Evolutionary conservation across 2,888 invertebrate species (phyloP).

Genomic region (Conomelus anceps): DNA sequence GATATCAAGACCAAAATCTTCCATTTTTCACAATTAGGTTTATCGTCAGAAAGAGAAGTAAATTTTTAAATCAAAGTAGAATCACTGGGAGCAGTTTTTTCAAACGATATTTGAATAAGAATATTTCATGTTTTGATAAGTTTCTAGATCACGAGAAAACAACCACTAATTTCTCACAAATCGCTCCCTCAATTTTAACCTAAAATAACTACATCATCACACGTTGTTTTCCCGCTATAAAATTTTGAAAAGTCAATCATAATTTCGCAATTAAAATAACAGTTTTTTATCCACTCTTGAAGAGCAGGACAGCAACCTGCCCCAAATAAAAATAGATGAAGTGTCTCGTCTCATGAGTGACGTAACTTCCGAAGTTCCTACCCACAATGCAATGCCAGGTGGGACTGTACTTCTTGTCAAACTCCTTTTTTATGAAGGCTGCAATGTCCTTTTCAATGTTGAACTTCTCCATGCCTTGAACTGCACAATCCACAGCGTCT

Average conservation of each 20-base stretch:
- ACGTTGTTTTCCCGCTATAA: too few relatives aligned
- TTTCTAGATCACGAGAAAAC: too few relatives aligned
- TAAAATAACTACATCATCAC: too few relatives aligned
- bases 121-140: too few relatives aligned
- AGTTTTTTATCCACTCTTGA: conserved; percentile 88
- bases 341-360: conserved; percentile 98
- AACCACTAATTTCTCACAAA: too few relatives aligned
- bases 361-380: conserved; percentile 96
- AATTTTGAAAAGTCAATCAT: not conserved
- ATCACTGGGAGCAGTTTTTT: too few relatives aligned
- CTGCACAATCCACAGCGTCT: not conserved
- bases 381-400: conserved; percentile 99
- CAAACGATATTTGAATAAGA: too few relatives aligned
- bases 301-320: conserved; percentile 96
- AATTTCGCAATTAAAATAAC: not conserved
- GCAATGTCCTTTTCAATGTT: conserved; percentile 73
- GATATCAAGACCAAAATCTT: too few relatives aligned
- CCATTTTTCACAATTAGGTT: too few relatives aligned
- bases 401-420: conserved; percentile 99
- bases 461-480: not conserved
- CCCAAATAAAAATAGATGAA: conserved; percentile 99
- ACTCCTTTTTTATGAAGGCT: conserved; percentile 98
- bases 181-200: too few relatives aligned
- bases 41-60: too few relatives aligned
- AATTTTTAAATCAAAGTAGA: too few relatives aligned